Evolutionary conservation across 2,113 vertebrate genomes (phyloP), one percentile per base, ranked within the genome.

Genomic region (Brienomyrus longianalis): DNA sequence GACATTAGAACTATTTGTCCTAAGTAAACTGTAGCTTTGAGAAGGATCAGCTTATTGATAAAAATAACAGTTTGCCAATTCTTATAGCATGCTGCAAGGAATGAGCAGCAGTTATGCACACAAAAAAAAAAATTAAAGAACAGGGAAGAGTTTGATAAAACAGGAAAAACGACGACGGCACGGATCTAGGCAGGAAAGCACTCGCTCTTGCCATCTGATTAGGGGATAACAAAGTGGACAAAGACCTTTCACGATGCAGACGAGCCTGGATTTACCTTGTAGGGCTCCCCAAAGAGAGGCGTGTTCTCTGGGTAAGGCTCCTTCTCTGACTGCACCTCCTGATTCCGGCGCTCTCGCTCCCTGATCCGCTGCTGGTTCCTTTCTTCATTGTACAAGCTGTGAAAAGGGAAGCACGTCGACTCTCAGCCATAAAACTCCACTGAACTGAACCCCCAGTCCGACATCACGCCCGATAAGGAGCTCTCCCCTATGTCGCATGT

Each of bases 231-330:
- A 6, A 15, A 45, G 35, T 83, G 15, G 6, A 45, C 31, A 11
- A 48, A 7, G 43, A 6, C 39, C 56, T 62, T n/a, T 62, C 21
- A 62, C 1, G 56, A 1, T n/a, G 15, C 77, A 47, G 43, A 83
- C 77, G n/a, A 3, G 43, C 35, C 39, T 47, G 45, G 21, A 4
- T 45, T 91, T 96, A 99, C 98, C 97, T 99, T 99, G 94, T 97
- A 98, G 47, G 98, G 98, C 91, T 98, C 95, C 93, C 96, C 96
- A 93, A 99, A 99, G 74, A 98, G 97, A 0, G 97, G 98, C 1
- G 93, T 94, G 87, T 95, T 96, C 90, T 97, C 94, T 4, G 91
- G 87, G 88, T 96, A 95, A 13, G 91, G 90, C 56, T 97, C 96
- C 94, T 95, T 96, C 90, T 96, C 96, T 92, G 96, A 96, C 90